Conservation (phyloP, 1,140 invertebrate species). For the Berghia stephanieae region DNA sequence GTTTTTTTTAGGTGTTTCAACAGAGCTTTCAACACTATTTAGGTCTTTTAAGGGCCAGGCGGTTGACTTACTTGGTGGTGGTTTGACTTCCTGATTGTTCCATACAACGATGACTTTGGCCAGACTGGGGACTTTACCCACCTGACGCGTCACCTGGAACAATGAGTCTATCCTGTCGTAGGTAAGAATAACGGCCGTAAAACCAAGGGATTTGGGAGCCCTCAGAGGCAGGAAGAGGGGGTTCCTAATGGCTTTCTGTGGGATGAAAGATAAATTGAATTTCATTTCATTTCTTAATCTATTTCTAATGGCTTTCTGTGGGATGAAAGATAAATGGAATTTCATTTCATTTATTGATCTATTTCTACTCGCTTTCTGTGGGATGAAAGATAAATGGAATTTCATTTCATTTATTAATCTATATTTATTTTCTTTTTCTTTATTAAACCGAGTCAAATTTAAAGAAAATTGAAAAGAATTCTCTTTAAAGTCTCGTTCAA, state of each 20-base stretch:
- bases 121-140: slow-evolving; percentile 92
- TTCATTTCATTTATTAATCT: too few species aligned
- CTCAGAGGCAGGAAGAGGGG: slow-evolving; percentile 86
- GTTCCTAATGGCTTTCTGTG: slow-evolving; percentile 47
- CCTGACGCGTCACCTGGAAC: slow-evolving; percentile 83
- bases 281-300: too few species aligned
- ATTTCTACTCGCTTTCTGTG: slow-evolving; percentile 47
- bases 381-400: too few species aligned
- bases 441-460: too few species aligned
- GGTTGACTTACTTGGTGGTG: slow-evolving; percentile 74
- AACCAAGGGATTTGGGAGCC: slow-evolving; percentile 84
- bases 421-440: slow-evolving; percentile 49
- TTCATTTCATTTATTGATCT: too few species aligned
- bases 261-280: too few species aligned
- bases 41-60: too few species aligned
- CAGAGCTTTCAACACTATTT: too few species aligned
- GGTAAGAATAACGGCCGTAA: slow-evolving; percentile 96
- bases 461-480: too few species aligned
- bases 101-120: slow-evolving; percentile 98
- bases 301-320: slow-evolving; percentile 47
- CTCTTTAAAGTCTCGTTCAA: neutral
- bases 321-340: too few species aligned
- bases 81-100: slow-evolving; percentile 91
- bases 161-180: slow-evolving; percentile 94
- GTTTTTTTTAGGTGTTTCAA: too few species aligned